Conservation (phyloP, 2,113 vertebrate species). For the Barbus barbus region DNA sequence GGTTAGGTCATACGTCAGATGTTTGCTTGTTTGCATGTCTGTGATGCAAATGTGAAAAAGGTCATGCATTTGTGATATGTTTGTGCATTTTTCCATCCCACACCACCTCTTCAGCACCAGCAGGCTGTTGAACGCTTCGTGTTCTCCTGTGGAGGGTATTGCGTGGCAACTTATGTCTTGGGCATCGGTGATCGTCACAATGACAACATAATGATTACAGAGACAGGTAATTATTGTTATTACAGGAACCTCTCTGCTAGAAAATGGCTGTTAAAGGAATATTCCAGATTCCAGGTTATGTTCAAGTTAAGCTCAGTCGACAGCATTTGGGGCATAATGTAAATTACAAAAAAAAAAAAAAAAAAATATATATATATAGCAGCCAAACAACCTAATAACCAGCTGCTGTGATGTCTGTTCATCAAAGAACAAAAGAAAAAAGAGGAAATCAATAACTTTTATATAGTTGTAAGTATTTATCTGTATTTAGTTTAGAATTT, state of each 20-base stretch:
- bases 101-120: conserved; percentile 80
- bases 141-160: conserved; percentile 95
- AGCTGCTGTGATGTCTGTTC: too few species aligned
- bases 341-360: too few species aligned
- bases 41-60: conserved; percentile 42
- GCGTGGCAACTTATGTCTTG: conserved; percentile 96
- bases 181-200: conserved; percentile 99
- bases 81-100: neutral
- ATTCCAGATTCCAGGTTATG: neutral
- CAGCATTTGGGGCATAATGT: neutral
- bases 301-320: neutral
- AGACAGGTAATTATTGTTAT: conserved; percentile 79
- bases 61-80: neutral
- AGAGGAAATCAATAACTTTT: too few species aligned
- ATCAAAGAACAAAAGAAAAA: too few species aligned
- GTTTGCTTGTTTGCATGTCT: conserved; percentile 9
- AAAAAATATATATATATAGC: too few species aligned
- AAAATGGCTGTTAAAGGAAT: neutral
- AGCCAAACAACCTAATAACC: too few species aligned
- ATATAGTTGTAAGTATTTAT: too few species aligned
- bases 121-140: conserved; percentile 94
- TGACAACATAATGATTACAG: conserved; percentile 99
- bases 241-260: neutral
- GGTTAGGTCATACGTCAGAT: neutral
- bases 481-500: too few species aligned